phyloP scores from a whole-genome alignment of 2,113 vertebrate species.

The Desmodus rotundus region DNA sequence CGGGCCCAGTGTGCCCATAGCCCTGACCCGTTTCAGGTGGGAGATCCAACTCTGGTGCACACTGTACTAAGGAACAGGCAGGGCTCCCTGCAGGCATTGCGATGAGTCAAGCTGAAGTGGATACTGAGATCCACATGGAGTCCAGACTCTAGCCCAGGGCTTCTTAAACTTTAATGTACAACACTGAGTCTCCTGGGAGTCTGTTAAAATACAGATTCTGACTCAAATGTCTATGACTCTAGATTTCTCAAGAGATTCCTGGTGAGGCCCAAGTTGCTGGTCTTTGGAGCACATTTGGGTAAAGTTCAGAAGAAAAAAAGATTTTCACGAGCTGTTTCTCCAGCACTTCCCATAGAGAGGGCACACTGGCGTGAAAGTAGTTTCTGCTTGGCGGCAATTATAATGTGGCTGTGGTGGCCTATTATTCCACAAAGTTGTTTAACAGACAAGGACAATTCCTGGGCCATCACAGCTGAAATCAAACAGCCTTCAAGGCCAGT shows the following conservation, averaged over 20 bases:
- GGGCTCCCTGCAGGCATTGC: neutral
- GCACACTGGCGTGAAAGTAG: neutral
- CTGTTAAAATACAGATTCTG: neutral
- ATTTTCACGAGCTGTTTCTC: neutral
- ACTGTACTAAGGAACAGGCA: neutral
- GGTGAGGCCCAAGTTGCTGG: neutral
- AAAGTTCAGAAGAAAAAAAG: neutral
- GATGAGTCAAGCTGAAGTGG: neutral
- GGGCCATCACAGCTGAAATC: neutral
- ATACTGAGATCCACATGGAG: neutral
- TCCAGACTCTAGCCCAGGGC: neutral
- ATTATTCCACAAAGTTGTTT: neutral
- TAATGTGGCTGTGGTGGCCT: neutral
- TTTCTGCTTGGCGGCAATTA: neutral
- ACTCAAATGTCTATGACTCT: neutral
- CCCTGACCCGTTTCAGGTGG: accelerated
- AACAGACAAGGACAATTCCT: neutral
- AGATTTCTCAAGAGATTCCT: neutral
- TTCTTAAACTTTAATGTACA: neutral
- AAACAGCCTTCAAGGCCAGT: neutral
- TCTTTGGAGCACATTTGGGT: neutral
- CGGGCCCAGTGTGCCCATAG: neutral
- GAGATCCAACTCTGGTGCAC: neutral
- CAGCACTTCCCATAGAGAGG: neutral
- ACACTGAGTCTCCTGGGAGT: neutral